Evolutionary conservation across 2,888 invertebrate genomes (phyloP), one percentile per base, ranked within the genome.

Genomic region (Gymnosoma rotundatum): DNA sequence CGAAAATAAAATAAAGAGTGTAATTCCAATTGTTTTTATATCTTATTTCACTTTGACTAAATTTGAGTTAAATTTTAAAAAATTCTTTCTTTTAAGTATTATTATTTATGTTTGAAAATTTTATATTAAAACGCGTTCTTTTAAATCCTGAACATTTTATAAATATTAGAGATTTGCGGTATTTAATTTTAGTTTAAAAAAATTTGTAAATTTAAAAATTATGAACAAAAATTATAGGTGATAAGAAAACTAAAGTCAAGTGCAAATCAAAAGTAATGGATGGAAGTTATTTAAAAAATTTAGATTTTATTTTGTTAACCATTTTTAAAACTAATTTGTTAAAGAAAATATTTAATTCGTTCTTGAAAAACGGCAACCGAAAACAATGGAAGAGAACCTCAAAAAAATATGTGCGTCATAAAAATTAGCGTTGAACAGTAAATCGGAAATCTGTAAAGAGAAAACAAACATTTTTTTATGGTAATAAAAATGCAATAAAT

Each of bases 321-420:
- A 81, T 64, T 81, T 56, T 14, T 54, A 61, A 79, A 66, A 74
- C 54, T 64, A 74, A 45, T 45, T 64, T 58, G 10, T 66, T 64
- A 56, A 21, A 60, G 42, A 67, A 76, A 50, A 67, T 67, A 42
- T 56, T 66, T 48, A 66, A 66, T 64, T 66, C 48, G 58, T 75
- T 75, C 18, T 61, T 20, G 1, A 16, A 20, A 64, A 45, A 66
- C 56, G 36, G 45, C 75, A 67, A 82, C 25, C 42, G 42, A 63
- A 74, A 63, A 36, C 18, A 36, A 50, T 50, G 66, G 60, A 66
- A 56, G 60, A 72, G 63, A 69, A 48, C 56, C 63, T 64, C 32
- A 66, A 78, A 74, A 32, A 78, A 66, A 60, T 75, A 61, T 83
- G 83, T 83, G 83, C 83, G 83, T 83, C 83, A 70, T 38, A 70